Evolutionary conservation across 2,888 invertebrate species (phyloP), one percentile per base, ranked within the genome.

Genomic region (Trichopria drosophilae): DNA sequence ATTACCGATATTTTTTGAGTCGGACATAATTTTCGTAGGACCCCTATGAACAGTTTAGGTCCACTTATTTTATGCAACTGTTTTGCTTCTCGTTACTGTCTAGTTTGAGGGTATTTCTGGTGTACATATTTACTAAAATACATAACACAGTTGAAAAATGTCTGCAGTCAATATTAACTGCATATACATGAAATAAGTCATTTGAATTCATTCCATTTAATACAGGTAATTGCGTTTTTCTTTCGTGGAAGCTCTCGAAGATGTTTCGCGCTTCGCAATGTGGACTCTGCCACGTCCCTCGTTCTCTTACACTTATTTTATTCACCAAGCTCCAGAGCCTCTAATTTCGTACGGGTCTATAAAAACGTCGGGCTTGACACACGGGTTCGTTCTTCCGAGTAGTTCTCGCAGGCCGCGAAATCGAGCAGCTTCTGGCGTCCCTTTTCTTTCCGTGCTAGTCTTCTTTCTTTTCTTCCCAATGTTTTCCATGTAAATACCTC

Each of bases 321-420:
- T 58, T 56, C 55, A 50, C 39, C 34, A 44, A 32, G 35, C 24
- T 24, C n/a, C 20, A 28, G 46, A 47, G 58, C 54, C 64, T 67
- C 70, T 71, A 71, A 71, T 69, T 71, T 63, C 59, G 66, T 53
- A 49, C 50, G 53, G 53, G 61, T 63, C 68, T 66, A 68, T 67
- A 71, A 71, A 71, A 71, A 69, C 57, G 67, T 67, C 66, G 64
- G 53, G 63, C 59, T 60, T 60, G 64, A 62, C 59, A 57, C 62
- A 61, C 55, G 60, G 54, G 48, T 29, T 43, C 24, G 41, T 46
- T 41, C 37, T 60, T 61, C 57, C 53, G 44, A 48, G 57, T 49
- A 59, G 4, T 19, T 15, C 15, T 12, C 35, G 41, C 50, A 16
- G 28, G 34, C 29, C 35, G 41, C 31, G 23, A 36, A 31, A 26